phyloP scores from a whole-genome alignment of 2,888 invertebrate species.

The Coecobrya sp. region DNA sequence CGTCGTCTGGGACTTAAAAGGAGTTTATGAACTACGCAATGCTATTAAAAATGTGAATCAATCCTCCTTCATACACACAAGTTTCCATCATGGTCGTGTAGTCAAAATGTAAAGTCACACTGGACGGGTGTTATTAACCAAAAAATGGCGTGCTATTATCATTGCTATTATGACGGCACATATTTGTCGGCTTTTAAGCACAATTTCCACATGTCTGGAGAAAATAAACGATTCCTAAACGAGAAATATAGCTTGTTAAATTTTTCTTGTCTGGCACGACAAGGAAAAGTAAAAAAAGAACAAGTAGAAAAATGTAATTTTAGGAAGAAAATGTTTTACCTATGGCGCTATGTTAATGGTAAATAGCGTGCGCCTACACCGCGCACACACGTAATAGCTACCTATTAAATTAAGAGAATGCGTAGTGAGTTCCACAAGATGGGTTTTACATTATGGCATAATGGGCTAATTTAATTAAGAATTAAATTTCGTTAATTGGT shows the following conservation, averaged over 20 bases:
- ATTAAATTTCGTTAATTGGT: no score
- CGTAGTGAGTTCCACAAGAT: no score
- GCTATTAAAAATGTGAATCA: slow-evolving; percentile 39
- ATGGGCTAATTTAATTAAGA: slow-evolving; percentile 2
- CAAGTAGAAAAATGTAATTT: background rate
- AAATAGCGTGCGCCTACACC: no score
- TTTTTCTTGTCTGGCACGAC: background rate
- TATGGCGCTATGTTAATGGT: no score
- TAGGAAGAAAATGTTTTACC: no score
- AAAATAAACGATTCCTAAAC: background rate
- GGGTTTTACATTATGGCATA: background rate
- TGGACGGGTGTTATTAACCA: background rate
- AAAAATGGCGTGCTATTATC: background rate
- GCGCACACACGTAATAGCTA: no score
- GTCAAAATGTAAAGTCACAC: background rate
- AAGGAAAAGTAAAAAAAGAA: background rate
- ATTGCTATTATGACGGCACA: background rate
- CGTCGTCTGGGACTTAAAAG: slow-evolving; percentile 71
- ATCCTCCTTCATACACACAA: background rate
- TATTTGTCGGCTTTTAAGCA: background rate
- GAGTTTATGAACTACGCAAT: slow-evolving; percentile 67
- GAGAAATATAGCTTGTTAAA: background rate
- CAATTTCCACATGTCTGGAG: background rate
- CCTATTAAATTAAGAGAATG: no score
- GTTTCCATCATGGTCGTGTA: background rate